phyloP scores from a whole-genome alignment of 2,113 vertebrate species.

The Anseranas semipalmata region DNA sequence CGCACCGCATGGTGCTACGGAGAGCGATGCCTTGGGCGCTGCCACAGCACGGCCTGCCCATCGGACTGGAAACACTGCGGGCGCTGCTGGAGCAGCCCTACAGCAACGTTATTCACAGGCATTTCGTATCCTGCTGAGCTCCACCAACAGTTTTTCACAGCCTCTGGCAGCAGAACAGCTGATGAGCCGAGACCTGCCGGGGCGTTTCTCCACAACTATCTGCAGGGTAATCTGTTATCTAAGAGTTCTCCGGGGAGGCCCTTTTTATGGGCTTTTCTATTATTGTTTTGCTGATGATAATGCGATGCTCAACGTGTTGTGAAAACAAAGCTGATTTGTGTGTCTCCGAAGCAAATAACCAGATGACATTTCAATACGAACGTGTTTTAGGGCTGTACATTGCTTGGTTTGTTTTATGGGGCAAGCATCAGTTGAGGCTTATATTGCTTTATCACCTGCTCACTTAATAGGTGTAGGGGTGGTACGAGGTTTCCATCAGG shows the following conservation, averaged over 20 bases:
- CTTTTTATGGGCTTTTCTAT: not conserved
- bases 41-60: not conserved
- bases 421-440: not conserved
- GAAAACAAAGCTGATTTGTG: not conserved
- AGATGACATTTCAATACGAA: not conserved
- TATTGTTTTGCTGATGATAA: not conserved
- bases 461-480: not conserved
- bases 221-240: not conserved
- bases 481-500: not conserved
- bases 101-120: not conserved
- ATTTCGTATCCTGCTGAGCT: not conserved
- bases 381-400: not conserved
- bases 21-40: not conserved
- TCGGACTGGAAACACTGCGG: not conserved
- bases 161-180: not conserved
- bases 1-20: not conserved
- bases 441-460: not conserved
- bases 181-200: not conserved
- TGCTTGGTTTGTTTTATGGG: not conserved
- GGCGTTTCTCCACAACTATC: not conserved
- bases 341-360: not conserved
- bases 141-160: not conserved
- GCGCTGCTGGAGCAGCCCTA: not conserved
- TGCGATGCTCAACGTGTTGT: not conserved
- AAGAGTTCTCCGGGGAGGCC: not conserved